phyloP scores from a whole-genome alignment of 2,797 vertebrate genomes.

The Anguilla marmorata region DNA sequence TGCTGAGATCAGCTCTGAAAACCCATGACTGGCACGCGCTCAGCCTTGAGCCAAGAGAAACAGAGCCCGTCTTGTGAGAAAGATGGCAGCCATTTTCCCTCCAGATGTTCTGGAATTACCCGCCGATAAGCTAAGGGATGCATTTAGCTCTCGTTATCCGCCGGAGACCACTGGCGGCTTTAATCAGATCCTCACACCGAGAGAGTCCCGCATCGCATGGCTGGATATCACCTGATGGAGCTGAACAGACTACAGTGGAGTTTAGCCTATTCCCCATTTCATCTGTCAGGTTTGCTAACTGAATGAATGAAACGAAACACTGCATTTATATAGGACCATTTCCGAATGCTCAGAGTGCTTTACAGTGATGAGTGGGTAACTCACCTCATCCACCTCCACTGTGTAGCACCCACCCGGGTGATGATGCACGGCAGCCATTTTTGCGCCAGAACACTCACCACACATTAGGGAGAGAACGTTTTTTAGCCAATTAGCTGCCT shows the following conservation, averaged over 20 bases:
- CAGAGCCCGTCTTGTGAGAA: not conserved
- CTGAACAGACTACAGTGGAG: not conserved
- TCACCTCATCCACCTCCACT: no score
- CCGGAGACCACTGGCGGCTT: not conserved
- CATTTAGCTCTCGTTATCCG: not conserved
- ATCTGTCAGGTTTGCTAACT: not conserved
- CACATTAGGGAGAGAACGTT: no score
- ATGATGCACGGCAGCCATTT: no score
- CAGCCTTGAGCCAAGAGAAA: not conserved
- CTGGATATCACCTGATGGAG: not conserved
- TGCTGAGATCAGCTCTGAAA: not conserved
- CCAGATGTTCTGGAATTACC: slow-evolving; percentile 24
- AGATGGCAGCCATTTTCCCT: slow-evolving; percentile 20
- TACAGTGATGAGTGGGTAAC: no score
- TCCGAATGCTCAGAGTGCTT: no score
- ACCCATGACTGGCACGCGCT: not conserved
- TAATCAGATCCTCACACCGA: not conserved
- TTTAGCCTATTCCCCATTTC: not conserved
- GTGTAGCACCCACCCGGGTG: no score
- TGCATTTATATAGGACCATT: no score
- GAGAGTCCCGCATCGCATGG: not conserved
- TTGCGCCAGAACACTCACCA: no score
- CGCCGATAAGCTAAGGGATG: slow-evolving; percentile 13
- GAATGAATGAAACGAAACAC: no score
- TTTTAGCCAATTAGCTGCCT: no score